phyloP scores from a whole-genome alignment of 2,113 vertebrate genomes.

The Cairina moschata region DNA sequence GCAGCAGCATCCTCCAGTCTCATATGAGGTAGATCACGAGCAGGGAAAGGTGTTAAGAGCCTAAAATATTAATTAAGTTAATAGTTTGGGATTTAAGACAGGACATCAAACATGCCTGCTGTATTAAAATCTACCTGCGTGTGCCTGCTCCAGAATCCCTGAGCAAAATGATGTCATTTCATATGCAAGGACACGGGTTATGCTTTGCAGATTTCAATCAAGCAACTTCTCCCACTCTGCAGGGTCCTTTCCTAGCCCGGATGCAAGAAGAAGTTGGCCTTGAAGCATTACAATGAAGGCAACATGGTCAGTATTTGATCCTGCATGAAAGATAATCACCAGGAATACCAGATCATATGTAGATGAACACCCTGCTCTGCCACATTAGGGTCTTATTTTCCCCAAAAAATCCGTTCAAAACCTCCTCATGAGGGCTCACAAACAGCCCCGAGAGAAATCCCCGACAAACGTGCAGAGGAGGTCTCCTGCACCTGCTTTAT shows the following conservation, averaged over 20 bases:
- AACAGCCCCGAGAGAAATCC: neutral
- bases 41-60: constrained; percentile 15
- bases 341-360: neutral
- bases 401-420: neutral
- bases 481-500: neutral
- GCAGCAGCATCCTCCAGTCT: neutral
- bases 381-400: neutral
- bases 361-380: neutral
- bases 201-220: constrained; percentile 31
- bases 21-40: neutral
- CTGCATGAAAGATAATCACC: neutral
- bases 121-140: neutral
- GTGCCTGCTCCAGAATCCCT: neutral
- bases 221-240: neutral
- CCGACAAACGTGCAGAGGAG: neutral
- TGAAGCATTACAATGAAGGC: neutral
- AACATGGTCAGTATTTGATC: neutral
- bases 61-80: constrained; percentile 43
- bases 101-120: constrained; percentile 24
- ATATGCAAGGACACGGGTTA: neutral
- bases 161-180: constrained; percentile 11
- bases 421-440: neutral
- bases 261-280: neutral
- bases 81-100: constrained; percentile 47
- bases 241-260: neutral